Evolutionary conservation across 2,113 vertebrate genomes (phyloP), one percentile per base, ranked within the genome.

Genomic region (Lathamus discolor): DNA sequence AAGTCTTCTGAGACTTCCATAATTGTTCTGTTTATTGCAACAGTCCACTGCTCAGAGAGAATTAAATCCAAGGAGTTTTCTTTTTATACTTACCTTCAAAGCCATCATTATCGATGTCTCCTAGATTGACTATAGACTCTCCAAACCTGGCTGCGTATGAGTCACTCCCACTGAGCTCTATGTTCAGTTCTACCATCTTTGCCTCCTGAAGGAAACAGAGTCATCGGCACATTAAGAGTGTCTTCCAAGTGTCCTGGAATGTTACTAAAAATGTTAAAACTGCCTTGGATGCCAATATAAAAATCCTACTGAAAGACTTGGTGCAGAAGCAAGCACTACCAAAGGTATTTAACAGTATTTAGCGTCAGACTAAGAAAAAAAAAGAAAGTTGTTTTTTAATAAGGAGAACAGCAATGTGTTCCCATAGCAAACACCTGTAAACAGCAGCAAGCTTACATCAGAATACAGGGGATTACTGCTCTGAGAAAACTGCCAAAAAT

Each of bases 61-160:
- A 74, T 70, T 29, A 77, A 94, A 62, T 24, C 12, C 31, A 74
- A 11, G 8, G 13, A 12, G 1, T 66, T 81, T 84, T 68, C 55
- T 67, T 80, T 25, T 91, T 49, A 68, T 24, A 79, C 92, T 92
- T 98, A 99, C 99, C 99, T 95, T 98, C 97, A 97, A 98, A 99
- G 35, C 99, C 99, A 70, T 99, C 99, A 20, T 99, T 98, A 75
- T 99, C 99, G 68, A 99, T 97, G 97, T 99, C 99, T 43, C 99
- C 99, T 67, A 99, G 98, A 95, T 98, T 98, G 76, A 98, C 97
- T 86, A 99, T 99, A 83, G 98, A 98, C 96, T 99, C 98, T 66
- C 99, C 99, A 96, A 99, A 99, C 35, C 99, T 98, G 7, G 99
- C 99, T 16, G 98, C 99, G 1, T 99, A 98, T 2, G 98, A 97